Evolutionary conservation across 37 sponge, comb jelly and placozoan species (phyloP), one percentile per base, ranked within the genome.

Genomic region (Dysidea cf. avara): DNA sequence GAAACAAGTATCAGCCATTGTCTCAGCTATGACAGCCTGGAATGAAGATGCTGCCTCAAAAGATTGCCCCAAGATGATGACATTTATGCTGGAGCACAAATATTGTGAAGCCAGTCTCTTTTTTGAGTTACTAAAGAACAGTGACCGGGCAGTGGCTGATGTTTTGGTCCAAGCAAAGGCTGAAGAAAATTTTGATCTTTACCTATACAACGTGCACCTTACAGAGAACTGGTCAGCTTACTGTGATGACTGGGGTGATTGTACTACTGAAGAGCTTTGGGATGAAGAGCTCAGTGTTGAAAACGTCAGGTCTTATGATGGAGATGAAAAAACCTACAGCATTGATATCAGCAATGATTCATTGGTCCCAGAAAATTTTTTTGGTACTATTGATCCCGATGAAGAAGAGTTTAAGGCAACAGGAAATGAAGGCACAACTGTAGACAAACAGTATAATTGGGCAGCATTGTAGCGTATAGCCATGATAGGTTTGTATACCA

Each of bases 91-190:
- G 28, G 68, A 53, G 26, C 78, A 77, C 68, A 35, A 77, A 46
- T 77, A 77, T 30, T 67, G 58, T 77, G 59, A 54, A 16, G 78
- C 58, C 13, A 66, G 60, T 39, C 78, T 77, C 31, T 67, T 68
- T 0, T 77, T 77, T 21, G 7, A 55, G 34, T 26, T 1, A 1
- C 68, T 77, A n/a, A 77, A 77, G 68, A 77, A 77, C 35, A 36
- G 53, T 24, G 78, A 77, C 68, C 43, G 67, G n/a, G 78, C 68
- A 2, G 34, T 37, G 7, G 78, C 59, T 37, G 59, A 77, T 38
- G 68, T 67, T 39, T 20, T 77, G 7, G 30, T 0, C 0, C 6
- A 35, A 20, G 78, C 78, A 39, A 38, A 29, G 14, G 21, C 7
- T 24, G 49, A 57, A 40, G 68, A 25, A 22, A 30, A 55, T 5